These are phyloP conservation scores for Wiebesia pumilae DNA, from an alignment of 1,140 invertebrate genomes.

Conservation along the genomic window DNA sequence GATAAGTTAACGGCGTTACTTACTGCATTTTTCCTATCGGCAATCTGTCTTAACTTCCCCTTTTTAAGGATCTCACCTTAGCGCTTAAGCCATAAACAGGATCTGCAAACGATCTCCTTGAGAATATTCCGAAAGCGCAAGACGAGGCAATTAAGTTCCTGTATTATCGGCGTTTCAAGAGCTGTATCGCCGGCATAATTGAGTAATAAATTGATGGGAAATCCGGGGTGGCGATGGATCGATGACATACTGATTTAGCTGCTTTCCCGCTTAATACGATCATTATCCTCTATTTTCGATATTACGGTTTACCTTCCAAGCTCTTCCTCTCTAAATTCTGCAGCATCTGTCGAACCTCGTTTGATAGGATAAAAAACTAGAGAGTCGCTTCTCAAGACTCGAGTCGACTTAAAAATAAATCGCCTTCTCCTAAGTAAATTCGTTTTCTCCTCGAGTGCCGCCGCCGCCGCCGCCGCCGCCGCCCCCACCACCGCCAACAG, in stretches of 20 bases:
- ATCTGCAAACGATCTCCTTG: background rate
- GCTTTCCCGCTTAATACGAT: background rate
- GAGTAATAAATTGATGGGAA: conserved; percentile 8
- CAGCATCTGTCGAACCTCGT: background rate
- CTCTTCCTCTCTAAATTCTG: background rate
- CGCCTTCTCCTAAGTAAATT: too few species aligned
- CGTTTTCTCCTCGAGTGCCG: too few species aligned
- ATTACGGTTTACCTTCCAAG: background rate
- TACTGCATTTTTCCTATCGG: background rate
- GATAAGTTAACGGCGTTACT: background rate
- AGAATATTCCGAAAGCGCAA: background rate
- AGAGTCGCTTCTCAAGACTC: background rate
- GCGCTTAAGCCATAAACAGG: background rate
- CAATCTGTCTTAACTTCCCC: background rate
- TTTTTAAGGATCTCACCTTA: background rate
- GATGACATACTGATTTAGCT: background rate
- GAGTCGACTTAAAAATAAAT: background rate
- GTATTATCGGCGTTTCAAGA: background rate
- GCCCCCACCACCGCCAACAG: too few species aligned
- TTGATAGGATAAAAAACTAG: background rate
- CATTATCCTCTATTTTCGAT: background rate
- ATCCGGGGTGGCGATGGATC: background rate
- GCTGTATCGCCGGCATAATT: background rate
- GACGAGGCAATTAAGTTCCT: background rate
- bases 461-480: too few species aligned